phyloP scores from a whole-genome alignment of 2,113 vertebrate genomes.

The Crotophaga sulcirostris region DNA sequence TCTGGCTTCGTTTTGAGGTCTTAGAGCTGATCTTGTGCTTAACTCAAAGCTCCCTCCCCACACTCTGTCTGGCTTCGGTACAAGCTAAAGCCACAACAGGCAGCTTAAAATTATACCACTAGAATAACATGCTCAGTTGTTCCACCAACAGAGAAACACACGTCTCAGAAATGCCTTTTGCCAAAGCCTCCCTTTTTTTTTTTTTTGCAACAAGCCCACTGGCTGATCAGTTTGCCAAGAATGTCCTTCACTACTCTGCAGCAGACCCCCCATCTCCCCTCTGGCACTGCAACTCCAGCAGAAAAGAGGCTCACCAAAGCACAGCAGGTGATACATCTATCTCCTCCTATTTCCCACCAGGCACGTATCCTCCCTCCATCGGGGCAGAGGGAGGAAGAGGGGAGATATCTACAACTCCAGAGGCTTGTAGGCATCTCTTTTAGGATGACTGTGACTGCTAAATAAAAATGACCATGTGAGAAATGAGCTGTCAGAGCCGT shows the following conservation, averaged over 20 bases:
- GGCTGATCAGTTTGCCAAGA: rapidly evolving
- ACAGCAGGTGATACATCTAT: not conserved
- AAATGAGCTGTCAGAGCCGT: not conserved
- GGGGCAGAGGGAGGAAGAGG: not conserved
- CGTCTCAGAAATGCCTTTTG: not conserved
- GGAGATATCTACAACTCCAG: not conserved
- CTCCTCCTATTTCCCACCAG: not conserved
- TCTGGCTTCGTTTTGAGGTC: not conserved
- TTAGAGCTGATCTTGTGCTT: not conserved
- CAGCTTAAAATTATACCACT: not conserved
- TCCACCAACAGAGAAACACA: not conserved
- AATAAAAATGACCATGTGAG: not conserved
- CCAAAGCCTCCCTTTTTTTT: not conserved
- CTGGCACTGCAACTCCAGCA: not conserved
- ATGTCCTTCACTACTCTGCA: not conserved
- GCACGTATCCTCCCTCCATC: not conserved
- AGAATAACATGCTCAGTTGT: not conserved
- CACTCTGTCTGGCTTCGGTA: not conserved
- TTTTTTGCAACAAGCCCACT: not conserved
- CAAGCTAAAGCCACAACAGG: not conserved
- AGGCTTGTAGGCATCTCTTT: not conserved
- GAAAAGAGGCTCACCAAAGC: not conserved
- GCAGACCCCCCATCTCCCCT: not conserved
- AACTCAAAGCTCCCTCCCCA: not conserved
- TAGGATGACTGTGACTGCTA: not conserved